Base-by-base conservation (phyloP, 2,888 invertebrate species). In the Ormia ochracea region DNA sequence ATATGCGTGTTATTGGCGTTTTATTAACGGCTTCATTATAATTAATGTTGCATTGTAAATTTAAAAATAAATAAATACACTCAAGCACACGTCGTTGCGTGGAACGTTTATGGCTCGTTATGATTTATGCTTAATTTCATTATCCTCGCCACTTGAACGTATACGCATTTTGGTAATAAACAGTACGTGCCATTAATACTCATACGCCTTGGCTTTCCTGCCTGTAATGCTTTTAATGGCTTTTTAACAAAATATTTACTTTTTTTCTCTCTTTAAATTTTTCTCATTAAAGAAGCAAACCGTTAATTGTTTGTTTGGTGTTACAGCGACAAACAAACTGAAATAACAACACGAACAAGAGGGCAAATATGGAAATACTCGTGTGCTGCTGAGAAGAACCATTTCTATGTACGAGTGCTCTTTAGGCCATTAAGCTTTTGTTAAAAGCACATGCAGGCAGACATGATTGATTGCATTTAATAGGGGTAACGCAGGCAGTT, bases 91-190 rank as follows among this genome's bases (percentile, higher is more conserved):
- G 54, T 66, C 41, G 50, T 10, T 48, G 23, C 9, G n/a, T 58
- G 41, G 58, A 48, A 58, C 38, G 48, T 66, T 58, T 38, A 65
- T 28, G 21, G 14, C 65, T 31, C 23, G 2, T 58, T 23, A 66
- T 74, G 58, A 66, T 66, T 74, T 74, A 74, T 50, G 31, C 19
- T 66, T 66, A 50, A 50, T 26, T 50, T 23, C 28, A 56, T 43
- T 63, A 63, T 43, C 6, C 17, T 48, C 56, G 21, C 28, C 17
- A 21, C 31, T 17, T 10, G 45, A n/a, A n/a, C 52, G 58, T 66
- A 58, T 58, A 58, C 48, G 21, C 12, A 21, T 12, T 28, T 66
- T 45, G 4, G 19, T 33, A 45, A 12, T 19, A 19, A 45, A 38
- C 7, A 43, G 21, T 31, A 17, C 38, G 9, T 19, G 36, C 28